phyloP scores from a whole-genome alignment of 2,888 invertebrate genomes.

The Volucella bombylans region DNA sequence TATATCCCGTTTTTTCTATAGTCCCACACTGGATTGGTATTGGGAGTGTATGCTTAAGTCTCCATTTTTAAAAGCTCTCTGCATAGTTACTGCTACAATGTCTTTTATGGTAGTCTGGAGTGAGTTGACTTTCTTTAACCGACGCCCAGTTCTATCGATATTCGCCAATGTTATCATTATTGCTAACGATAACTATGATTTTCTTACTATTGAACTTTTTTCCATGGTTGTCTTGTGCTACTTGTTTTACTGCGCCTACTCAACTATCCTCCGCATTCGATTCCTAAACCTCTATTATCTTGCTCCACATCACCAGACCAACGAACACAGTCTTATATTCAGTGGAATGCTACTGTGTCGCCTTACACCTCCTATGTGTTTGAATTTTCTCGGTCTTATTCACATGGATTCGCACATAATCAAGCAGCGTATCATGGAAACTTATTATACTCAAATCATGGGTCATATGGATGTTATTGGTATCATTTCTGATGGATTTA shows the following conservation, averaged over 20 bases:
- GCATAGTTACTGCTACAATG: conserved; percentile 89
- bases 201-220: conserved; percentile 96
- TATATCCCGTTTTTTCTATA: conserved; percentile 85
- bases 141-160: conserved; percentile 94
- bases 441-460: conserved; percentile 98
- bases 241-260: conserved; percentile 98
- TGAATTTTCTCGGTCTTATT: conserved; percentile 98
- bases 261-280: conserved; percentile 97
- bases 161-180: conserved; percentile 96
- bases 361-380: conserved; percentile 98
- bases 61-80: conserved; percentile 89
- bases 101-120: conserved; percentile 99
- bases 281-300: conserved; percentile 98
- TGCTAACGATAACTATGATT: conserved; percentile 92
- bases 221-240: conserved; percentile 96
- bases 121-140: conserved; percentile 98
- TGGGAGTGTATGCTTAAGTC: conserved; percentile 94
- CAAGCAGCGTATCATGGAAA: conserved; percentile 89
- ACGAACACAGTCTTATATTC: conserved; percentile 98
- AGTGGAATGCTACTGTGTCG: conserved; percentile 99
- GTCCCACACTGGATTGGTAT: conserved; percentile 94
- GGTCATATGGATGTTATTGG: conserved; percentile 99
- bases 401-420: conserved; percentile 99
- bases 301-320: conserved; percentile 98
- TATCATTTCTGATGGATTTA: conserved; percentile 98